Evolutionary conservation across 2,113 vertebrate species (phyloP).

Genomic region (Myodes glareolus): DNA sequence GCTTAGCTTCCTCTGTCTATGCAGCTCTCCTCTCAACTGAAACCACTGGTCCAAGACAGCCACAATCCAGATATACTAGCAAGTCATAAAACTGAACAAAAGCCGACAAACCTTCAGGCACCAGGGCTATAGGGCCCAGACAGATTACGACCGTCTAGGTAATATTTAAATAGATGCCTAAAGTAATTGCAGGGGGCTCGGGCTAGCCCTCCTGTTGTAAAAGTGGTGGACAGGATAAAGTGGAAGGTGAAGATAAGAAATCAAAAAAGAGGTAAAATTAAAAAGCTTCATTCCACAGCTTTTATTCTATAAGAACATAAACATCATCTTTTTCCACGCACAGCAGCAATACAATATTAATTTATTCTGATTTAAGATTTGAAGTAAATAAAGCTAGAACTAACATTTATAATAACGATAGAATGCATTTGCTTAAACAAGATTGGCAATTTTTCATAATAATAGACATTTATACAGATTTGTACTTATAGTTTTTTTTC

Average conservation of each 20-base stretch:
- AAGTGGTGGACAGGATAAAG: constrained; percentile 89
- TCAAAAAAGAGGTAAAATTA: constrained; percentile 88
- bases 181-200: constrained; percentile 89
- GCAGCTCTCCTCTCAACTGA: constrained; percentile 93
- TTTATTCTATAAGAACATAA: constrained; percentile 92
- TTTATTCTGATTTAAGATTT: constrained; percentile 89
- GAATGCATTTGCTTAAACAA: constrained; percentile 90
- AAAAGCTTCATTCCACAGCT: constrained; percentile 88
- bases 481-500: constrained; percentile 87
- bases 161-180: constrained; percentile 96
- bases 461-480: constrained; percentile 92
- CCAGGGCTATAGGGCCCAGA: constrained; percentile 91
- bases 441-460: constrained; percentile 89
- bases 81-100: constrained; percentile 99
- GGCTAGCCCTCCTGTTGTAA: constrained; percentile 91
- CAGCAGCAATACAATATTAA: constrained; percentile 92
- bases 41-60: constrained; percentile 94
- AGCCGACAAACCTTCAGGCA: constrained; percentile 95
- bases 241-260: constrained; percentile 90
- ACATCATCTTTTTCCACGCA: constrained; percentile 89
- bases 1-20: constrained; percentile 90
- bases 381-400: constrained; percentile 88
- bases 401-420: constrained; percentile 91
- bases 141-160: constrained; percentile 93
- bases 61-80: constrained; percentile 97